Evolutionary conservation across 2,113 vertebrate genomes (phyloP).

Genomic region (Cariama cristata): DNA sequence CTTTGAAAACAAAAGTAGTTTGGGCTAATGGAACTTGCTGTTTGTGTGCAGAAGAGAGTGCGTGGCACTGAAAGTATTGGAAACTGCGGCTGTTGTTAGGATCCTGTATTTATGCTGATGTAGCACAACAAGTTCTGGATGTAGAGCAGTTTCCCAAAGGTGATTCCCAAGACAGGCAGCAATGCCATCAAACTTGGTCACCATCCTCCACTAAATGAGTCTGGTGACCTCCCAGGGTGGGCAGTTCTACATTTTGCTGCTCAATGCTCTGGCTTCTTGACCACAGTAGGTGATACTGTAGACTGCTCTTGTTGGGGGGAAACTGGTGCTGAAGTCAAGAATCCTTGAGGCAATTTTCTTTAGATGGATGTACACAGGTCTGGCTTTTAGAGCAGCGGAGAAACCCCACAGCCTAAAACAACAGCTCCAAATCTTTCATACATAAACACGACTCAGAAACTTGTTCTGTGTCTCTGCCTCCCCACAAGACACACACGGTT

Average conservation of each 20-base stretch:
- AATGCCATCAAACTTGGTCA: background rate
- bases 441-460: background rate
- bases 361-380: background rate
- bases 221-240: fast-evolving
- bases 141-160: background rate
- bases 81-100: background rate
- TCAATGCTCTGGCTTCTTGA: background rate
- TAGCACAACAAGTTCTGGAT: background rate
- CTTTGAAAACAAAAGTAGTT: background rate
- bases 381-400: background rate
- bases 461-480: fast-evolving
- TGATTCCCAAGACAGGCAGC: background rate
- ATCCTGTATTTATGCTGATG: background rate
- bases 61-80: background rate
- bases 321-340: background rate
- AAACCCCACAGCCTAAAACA: background rate
- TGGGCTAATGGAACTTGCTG: background rate
- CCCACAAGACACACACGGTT: background rate
- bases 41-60: background rate
- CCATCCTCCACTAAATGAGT: background rate
- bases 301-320: background rate
- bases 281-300: fast-evolving
- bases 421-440: background rate
- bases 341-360: background rate
- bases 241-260: background rate